Conservation (phyloP, 53 echinoderm and acorn worm genomes). For the Henricia sp. region DNA sequence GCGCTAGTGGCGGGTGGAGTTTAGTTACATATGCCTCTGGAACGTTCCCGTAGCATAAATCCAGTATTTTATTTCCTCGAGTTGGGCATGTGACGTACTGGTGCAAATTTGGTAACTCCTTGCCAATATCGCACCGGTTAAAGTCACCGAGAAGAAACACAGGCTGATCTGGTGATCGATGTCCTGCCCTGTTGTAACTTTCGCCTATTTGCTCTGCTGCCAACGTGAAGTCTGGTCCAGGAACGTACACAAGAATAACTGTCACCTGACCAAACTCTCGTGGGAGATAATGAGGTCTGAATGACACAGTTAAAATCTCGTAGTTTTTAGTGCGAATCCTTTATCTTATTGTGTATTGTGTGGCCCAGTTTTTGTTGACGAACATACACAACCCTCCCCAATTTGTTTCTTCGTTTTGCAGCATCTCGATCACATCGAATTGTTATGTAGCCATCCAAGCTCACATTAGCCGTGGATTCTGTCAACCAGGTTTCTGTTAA, state of each 20-base stretch:
- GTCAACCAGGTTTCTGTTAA: conserved; percentile 67
- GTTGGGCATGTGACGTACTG: conserved; percentile 55
- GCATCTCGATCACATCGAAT: conserved; percentile 36
- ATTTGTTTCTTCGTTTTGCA: conserved; percentile 20
- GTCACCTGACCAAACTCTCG: conserved; percentile 69
- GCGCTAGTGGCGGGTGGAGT: conserved; percentile 52
- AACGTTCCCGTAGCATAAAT: conserved; percentile 70
- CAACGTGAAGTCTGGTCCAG: conserved; percentile 21
- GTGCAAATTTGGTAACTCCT: conserved; percentile 26
- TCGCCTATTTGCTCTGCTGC: conserved; percentile 51
- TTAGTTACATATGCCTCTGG: conserved; percentile 26
- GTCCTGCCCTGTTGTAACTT: conserved; percentile 14
- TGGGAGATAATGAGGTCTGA: conserved; percentile 65
- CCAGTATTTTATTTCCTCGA: conserved; percentile 44
- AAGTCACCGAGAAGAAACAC: conserved; percentile 63
- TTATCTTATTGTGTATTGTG: conserved; percentile 14
- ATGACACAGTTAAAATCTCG: conserved; percentile 42
- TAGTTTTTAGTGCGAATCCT: neutral
- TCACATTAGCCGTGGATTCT: conserved; percentile 16
- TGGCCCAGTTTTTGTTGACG: conserved; percentile 13
- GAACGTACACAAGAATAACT: conserved; percentile 56
- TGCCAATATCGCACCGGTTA: conserved; percentile 54
- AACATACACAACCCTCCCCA: conserved; percentile 40
- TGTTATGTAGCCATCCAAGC: neutral
- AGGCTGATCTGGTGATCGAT: conserved; percentile 54